Base-by-base conservation (phyloP, 2,113 vertebrate species). In the Sinosuthora webbiana region DNA sequence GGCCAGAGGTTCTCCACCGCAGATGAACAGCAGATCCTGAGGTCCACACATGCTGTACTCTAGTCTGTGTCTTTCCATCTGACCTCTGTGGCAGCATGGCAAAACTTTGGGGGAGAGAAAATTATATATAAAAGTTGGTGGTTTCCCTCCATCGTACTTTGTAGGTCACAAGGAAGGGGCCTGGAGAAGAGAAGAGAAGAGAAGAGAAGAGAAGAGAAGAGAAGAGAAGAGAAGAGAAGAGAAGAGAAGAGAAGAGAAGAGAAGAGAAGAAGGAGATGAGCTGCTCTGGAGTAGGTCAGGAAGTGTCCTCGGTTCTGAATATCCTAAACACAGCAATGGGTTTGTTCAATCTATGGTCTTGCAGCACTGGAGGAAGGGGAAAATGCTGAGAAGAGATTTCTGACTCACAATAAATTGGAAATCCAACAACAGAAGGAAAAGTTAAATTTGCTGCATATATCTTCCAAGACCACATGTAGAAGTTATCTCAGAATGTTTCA, bases 401-500 rank as follows among this genome's bases (percentile, higher is more conserved):
- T 74, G 70, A 59, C 25, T 94, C 85, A 62, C 3, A 69, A 35
- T 47, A 73, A 89, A 95, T 11, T 70, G 44, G 35, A 83, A 90
- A 86, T 47, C 53, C 55, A 92, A 14, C 55, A 85, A 50, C 50
- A 86, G 71, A 87, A 89, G 60, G 74, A 71, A 37, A 83, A 91
- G 71, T 63, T 67, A 69, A 35, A 83, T 81, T 83, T 89, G 49
- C 82, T 83, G 71, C 64, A 71, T 18, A 0, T 77, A 81, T 86
- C 85, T 95, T 96, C 68, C 71, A 65, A 79, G 68, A 62, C 47
- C 74, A 83, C 64, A 67, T 81, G 85, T n/a, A 65, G 28, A 76
- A 94, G 55, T 44, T 73, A 79, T 70, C 47, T 83, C 70, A 57
- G 52, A 35, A 68, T 23, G 31, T 85, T 92, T 94, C 60, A 77